These are phyloP conservation scores for Caenorhabditis latens DNA, from an alignment of 1,140 invertebrate genomes.

Conservation along the genomic window DNA sequence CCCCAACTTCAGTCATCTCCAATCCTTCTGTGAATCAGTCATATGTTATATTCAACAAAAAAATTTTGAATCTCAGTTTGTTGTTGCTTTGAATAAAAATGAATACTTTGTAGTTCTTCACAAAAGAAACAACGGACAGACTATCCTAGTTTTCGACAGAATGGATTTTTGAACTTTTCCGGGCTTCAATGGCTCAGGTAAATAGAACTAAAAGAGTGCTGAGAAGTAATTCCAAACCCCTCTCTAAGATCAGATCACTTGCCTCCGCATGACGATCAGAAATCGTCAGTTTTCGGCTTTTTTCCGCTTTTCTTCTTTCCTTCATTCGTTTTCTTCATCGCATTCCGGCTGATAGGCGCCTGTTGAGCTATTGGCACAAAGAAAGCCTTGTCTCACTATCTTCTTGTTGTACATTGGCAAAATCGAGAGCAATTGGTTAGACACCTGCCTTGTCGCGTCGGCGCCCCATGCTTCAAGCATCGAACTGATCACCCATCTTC, in stretches of 20 bases:
- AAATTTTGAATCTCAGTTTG: too few relatives aligned
- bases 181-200: neutral
- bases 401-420: slow-evolving; percentile 32
- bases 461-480: slow-evolving; percentile 15
- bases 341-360: slow-evolving; percentile 44
- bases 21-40: too few relatives aligned
- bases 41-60: too few relatives aligned
- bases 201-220: neutral
- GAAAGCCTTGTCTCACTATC: slow-evolving; percentile 43
- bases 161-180: neutral
- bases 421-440: slow-evolving; percentile 50
- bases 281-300: slow-evolving; percentile 25
- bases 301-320: neutral
- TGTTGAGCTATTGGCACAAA: slow-evolving; percentile 46
- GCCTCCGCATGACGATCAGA: slow-evolving; percentile 41
- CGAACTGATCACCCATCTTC: slow-evolving; percentile 47
- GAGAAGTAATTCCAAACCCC: slow-evolving; percentile 9
- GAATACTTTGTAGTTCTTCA: too few relatives aligned
- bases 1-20: neutral
- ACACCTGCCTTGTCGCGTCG: slow-evolving; percentile 33
- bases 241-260: slow-evolving; percentile 13
- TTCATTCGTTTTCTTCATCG: neutral
- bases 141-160: neutral
- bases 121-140: too few relatives aligned
- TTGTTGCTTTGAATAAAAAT: too few relatives aligned